Conservation (phyloP, 2,113 vertebrate species). For the Nanorana parkeri region DNA sequence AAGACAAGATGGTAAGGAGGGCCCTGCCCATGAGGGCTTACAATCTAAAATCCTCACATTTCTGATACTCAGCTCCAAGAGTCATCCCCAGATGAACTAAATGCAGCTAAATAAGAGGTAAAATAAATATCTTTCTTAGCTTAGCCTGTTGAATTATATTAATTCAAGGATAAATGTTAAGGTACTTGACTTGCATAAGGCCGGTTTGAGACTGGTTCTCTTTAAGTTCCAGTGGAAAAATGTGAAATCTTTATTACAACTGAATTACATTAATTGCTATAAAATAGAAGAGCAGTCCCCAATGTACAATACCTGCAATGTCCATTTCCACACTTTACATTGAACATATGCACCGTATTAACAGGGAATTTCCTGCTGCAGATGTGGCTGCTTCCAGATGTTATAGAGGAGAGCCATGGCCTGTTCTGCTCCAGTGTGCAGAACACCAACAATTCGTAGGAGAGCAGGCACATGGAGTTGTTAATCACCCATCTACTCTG, state of each 20-base stretch:
- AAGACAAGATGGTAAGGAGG: no score
- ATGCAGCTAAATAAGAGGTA: no score
- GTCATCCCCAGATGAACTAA: no score
- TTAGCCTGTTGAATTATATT: no score
- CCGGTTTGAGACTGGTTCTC: no score
- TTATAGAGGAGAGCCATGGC: background rate
- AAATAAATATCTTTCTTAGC: no score
- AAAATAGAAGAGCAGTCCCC: background rate
- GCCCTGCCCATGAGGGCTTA: no score
- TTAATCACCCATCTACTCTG: background rate
- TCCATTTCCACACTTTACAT: background rate
- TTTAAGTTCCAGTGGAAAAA: background rate
- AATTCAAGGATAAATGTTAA: no score
- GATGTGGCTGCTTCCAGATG: conserved; percentile 31
- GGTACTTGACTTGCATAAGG: no score
- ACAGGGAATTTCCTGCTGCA: conserved; percentile 31
- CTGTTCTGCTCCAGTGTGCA: conserved; percentile 1
- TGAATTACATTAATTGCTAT: background rate
- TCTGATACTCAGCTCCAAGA: no score
- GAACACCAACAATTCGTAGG: background rate
- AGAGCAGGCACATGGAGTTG: background rate
- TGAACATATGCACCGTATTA: conserved; percentile 23
- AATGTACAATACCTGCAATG: conserved; percentile 1
- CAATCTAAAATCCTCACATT: no score
- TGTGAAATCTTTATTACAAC: background rate